A percentile compares a stretch with the other conserved stretches of the same genome.
Evolutionary conservation across 2,113 vertebrate genomes (phyloP).

Genomic region (Engystomops pustulosus): DNA sequence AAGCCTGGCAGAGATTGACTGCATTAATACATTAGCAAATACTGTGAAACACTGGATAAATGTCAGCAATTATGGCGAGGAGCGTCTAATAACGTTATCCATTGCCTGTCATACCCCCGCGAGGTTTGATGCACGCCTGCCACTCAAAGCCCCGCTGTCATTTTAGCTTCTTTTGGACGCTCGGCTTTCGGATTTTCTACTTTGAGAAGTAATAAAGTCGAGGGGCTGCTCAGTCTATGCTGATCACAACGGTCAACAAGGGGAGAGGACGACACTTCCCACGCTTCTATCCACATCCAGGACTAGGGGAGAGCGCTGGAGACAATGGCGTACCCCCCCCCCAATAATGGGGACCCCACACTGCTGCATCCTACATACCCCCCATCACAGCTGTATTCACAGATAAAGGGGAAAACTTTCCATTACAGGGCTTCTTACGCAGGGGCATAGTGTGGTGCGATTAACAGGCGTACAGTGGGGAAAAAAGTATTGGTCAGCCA

Average conservation of each 20-base stretch:
- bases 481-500: no score
- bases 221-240: conserved; percentile 73
- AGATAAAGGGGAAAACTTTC: no score
- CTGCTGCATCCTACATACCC: not conserved
- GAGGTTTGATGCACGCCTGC: conserved; percentile 87
- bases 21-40: conserved; percentile 99
- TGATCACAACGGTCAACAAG: conserved; percentile 79
- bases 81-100: conserved; percentile 96
- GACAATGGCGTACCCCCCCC: not conserved
- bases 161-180: conserved; percentile 85
- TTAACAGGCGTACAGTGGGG: no score
- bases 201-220: conserved; percentile 77
- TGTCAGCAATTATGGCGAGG: conserved; percentile 99
- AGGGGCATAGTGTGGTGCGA: no score
- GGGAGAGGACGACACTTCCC: conserved; percentile 66
- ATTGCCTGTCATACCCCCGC: conserved; percentile 90
- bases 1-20: conserved; percentile 91
- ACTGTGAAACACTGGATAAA: conserved; percentile 99
- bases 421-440: no score
- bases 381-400: not conserved
- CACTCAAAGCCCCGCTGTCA: conserved; percentile 84
- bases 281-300: conserved; percentile 45
- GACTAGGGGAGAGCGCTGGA: not conserved
- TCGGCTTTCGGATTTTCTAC: conserved; percentile 79
- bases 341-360: not conserved